Base-by-base conservation (phyloP, 2,888 invertebrate species). In the Hipparchia semele region DNA sequence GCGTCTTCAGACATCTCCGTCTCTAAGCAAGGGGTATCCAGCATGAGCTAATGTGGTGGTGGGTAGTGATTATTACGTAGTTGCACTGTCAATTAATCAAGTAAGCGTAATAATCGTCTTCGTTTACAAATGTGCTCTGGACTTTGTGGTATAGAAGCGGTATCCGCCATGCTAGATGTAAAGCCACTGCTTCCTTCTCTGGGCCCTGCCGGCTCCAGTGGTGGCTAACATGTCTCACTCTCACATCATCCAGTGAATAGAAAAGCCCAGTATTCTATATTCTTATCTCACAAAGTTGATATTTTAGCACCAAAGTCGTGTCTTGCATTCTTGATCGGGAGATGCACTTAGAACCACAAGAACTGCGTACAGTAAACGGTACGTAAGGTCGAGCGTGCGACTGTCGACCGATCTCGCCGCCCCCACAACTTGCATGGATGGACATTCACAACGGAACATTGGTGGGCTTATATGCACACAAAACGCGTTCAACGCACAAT, bases 71-170 rank as follows among this genome's bases (percentile, higher is more conserved):
- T 92, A 75, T 91, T 91, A 46, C 83, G 84, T 59, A 92, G 77
- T 72, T 92, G 91, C 8, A 88, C 86, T 3, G 88, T 79, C 46
- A 98, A 94, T 81, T 96, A 97, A 84, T 98, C 97, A 75, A 98
- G 92, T 39, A 98, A 96, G 76, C 96, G 96, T 71, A 96, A 97
- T 23, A 98, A 94, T 59, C 98, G 95, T 85, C 97, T 96, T 77
- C 97, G 95, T 87, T 98, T 98, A 78, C 96, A 94, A 79, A 96
- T 95, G 84, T 85, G 85, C 51, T 83, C 84, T 10, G 89, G 88
- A 73, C 86, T 87, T 73, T 80, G 83, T 45, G 84, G 83, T 56
- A 81, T 78, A 61, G 85, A 79, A 62, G 83, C 80, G 46, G 84
- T 79, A 68, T 96, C 96, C 80, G 95, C 94, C 90, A 95, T 94